Conservation (phyloP, 2,888 invertebrate species). For the Drosophila ezoana region DNA sequence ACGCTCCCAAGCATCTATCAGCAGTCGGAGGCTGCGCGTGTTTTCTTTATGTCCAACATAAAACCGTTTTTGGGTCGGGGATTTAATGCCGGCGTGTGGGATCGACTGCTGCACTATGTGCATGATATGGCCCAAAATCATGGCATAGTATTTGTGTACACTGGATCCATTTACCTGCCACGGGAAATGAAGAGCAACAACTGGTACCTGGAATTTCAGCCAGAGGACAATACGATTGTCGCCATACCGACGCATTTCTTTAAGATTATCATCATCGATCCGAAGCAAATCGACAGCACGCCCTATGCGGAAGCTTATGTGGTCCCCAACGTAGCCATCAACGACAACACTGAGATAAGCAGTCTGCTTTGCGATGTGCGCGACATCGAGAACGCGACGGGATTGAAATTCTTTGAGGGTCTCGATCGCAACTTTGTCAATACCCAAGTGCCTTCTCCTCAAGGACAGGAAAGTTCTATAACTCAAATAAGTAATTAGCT, state of each 20-base stretch:
- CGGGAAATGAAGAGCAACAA: constrained; percentile 47
- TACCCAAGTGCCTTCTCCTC: constrained; percentile 31
- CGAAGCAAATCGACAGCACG: constrained; percentile 22
- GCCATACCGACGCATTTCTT: constrained; percentile 73
- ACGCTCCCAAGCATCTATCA: constrained; percentile 4
- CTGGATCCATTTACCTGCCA: constrained; percentile 70
- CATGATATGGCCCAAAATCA: constrained; percentile 40
- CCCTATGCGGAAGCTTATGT: constrained; percentile 75
- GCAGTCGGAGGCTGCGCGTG: constrained; percentile 67
- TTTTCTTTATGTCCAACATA: constrained; percentile 71
- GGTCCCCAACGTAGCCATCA: constrained; percentile 52
- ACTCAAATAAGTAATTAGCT: constrained; percentile 10
- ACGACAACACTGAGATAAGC: constrained; percentile 46
- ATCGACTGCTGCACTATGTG: constrained; percentile 53
- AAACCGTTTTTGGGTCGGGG: constrained; percentile 63
- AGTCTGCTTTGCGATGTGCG: constrained; percentile 62
- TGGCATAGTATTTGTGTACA: constrained; percentile 61
- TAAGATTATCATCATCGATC: constrained; percentile 66
- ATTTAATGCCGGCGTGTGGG: constrained; percentile 60
- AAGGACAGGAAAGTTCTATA: neutral
- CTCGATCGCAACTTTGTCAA: constrained; percentile 67
- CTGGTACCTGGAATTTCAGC: constrained; percentile 70
- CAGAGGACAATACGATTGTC: constrained; percentile 59
- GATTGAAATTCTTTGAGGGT: constrained; percentile 66
- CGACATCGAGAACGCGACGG: constrained; percentile 69